A percentile compares a stretch with the other conserved stretches of the same genome.
phyloP scores from a whole-genome alignment of 2,888 invertebrate species.

The Torymus aiolomorphi region DNA sequence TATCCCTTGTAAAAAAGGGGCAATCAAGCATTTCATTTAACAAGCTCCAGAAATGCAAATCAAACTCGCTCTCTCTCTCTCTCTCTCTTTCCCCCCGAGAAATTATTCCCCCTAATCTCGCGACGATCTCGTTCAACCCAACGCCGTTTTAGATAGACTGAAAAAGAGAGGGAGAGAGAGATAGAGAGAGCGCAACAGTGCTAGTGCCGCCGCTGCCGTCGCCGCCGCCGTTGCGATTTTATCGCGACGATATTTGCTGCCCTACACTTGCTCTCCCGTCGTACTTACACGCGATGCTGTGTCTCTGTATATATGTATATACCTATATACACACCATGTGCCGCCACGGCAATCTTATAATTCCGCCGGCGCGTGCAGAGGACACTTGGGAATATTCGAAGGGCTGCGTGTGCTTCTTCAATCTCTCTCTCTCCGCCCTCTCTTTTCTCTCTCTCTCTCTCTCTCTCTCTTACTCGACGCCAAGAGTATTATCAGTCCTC shows the following conservation, averaged over 20 bases:
- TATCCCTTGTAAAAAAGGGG: neutral
- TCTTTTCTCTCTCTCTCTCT: neutral
- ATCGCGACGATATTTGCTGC: conserved; percentile 19
- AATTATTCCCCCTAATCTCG: too few relatives aligned
- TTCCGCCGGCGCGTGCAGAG: conserved; percentile 24
- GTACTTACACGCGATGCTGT: too few relatives aligned
- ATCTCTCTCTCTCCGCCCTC: neutral
- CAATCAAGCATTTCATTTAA: neutral
- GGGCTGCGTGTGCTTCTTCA: conserved; percentile 2
- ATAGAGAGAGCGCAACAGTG: neutral
- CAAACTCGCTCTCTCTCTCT: too few relatives aligned
- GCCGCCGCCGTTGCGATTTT: conserved; percentile 2
- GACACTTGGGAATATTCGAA: conserved; percentile 38
- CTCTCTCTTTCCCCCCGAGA: too few relatives aligned
- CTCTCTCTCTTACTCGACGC: neutral
- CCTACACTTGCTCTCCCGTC: neutral
- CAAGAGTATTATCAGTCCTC: conserved; percentile 25
- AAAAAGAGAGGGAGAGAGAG: too few relatives aligned
- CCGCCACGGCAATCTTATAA: neutral
- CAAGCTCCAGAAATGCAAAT: neutral
- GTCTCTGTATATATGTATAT: too few relatives aligned
- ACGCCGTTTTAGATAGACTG: too few relatives aligned
- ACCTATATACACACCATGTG: neutral
- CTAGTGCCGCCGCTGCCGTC: neutral
- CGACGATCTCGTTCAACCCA: too few relatives aligned